A percentile compares a stretch with the other conserved stretches of the same genome.
phyloP scores from a whole-genome alignment of 2,113 vertebrate species.

The Halichoerus grypus region DNA sequence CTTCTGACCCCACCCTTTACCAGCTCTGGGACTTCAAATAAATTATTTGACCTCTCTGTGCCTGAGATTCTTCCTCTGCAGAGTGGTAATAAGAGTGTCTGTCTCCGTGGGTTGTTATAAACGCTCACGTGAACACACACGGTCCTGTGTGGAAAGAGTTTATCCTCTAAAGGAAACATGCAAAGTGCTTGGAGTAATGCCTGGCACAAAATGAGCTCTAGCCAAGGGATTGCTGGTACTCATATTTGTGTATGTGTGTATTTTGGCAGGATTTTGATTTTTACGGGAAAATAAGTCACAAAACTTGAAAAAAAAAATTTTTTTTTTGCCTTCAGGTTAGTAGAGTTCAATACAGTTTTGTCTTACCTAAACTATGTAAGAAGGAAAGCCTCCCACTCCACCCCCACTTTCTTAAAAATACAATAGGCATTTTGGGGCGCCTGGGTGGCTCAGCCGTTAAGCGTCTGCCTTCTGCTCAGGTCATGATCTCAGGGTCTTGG shows the following conservation, averaged over 20 bases:
- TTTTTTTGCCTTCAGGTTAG: background rate
- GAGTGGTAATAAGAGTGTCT: background rate
- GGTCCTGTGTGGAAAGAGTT: background rate
- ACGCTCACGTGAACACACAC: too few relatives aligned
- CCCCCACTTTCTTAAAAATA: background rate
- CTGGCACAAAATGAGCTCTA: background rate
- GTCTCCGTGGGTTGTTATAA: background rate
- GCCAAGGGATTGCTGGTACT: background rate
- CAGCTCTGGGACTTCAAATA: background rate
- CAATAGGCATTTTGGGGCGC: background rate
- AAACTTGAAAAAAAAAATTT: background rate
- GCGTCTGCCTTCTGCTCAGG: too few relatives aligned
- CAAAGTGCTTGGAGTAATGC: background rate
- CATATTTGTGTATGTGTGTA: background rate
- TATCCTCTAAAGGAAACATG: background rate
- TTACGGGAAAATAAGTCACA: background rate
- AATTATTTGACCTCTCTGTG: background rate
- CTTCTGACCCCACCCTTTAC: background rate
- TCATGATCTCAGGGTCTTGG: too few relatives aligned
- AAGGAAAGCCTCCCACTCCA: background rate
- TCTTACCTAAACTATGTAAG: background rate
- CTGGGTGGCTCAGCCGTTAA: too few relatives aligned
- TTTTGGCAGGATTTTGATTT: slow-evolving; percentile 2
- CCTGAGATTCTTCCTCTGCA: background rate
- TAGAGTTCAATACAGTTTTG: background rate